phyloP scores from a whole-genome alignment of 2,113 vertebrate species.

The Theristicus caerulescens region DNA sequence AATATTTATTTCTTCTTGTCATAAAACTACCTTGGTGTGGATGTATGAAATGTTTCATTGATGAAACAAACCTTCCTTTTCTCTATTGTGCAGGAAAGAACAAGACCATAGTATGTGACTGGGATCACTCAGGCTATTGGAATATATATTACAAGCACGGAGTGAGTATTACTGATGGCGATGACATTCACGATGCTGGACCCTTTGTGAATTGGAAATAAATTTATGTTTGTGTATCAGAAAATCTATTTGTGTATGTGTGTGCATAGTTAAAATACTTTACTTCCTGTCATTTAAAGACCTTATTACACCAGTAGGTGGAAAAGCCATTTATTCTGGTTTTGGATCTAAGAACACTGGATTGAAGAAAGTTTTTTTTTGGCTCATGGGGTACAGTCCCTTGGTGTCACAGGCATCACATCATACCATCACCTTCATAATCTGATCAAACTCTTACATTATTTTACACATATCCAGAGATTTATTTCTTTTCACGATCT shows the following conservation, averaged over 20 bases:
- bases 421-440: neutral
- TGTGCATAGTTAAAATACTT: neutral
- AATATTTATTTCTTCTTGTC: neutral
- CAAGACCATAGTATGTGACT: neutral
- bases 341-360: neutral
- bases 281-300: neutral
- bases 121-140: neutral
- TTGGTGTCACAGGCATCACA: neutral
- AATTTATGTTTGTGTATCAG: neutral
- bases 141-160: neutral
- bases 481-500: neutral
- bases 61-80: neutral
- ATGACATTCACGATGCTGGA: neutral
- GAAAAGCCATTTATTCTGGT: neutral
- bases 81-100: neutral
- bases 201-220: neutral
- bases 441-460: neutral
- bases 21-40: neutral
- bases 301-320: neutral
- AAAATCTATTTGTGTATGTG: neutral
- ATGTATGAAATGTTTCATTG: neutral
- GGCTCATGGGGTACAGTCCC: neutral
- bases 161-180: neutral
- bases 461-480: neutral
- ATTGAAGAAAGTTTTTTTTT: neutral